phyloP scores from a whole-genome alignment of 2,888 invertebrate genomes.

The Xanthia togata region DNA sequence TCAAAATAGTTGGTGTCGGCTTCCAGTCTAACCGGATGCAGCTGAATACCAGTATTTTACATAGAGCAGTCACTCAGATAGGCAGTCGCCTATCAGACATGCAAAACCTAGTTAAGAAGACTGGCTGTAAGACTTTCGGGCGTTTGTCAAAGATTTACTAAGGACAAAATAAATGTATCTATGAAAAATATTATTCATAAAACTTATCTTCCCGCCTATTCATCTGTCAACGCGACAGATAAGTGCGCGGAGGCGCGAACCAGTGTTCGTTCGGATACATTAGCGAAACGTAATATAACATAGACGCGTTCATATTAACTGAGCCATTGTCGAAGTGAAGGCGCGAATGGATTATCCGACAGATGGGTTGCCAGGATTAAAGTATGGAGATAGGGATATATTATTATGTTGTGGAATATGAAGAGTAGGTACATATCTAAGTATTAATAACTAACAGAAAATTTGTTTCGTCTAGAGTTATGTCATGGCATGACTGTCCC shows the following conservation, averaged over 20 bases:
- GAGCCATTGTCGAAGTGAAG: constrained; percentile 60
- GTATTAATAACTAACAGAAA: too few species aligned
- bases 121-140: background rate
- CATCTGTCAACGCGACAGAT: constrained; percentile 80
- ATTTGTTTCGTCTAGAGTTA: background rate
- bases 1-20: background rate
- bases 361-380: constrained; percentile 49
- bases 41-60: background rate
- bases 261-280: constrained; percentile 62
- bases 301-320: constrained; percentile 69
- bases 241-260: constrained; percentile 80
- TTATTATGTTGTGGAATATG: background rate
- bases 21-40: background rate
- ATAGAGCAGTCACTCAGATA: too few species aligned
- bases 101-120: background rate
- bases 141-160: background rate
- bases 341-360: constrained; percentile 55
- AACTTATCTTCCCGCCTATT: constrained; percentile 70
- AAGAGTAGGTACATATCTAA: background rate
- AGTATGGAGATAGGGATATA: background rate
- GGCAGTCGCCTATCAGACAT: background rate
- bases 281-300: constrained; percentile 74
- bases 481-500: background rate
- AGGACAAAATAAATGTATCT: background rate
- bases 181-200: constrained; percentile 2